Evolutionary conservation across 2,797 vertebrate species (phyloP), one percentile per base, ranked within the genome.

Genomic region (Malacoraja senta): DNA sequence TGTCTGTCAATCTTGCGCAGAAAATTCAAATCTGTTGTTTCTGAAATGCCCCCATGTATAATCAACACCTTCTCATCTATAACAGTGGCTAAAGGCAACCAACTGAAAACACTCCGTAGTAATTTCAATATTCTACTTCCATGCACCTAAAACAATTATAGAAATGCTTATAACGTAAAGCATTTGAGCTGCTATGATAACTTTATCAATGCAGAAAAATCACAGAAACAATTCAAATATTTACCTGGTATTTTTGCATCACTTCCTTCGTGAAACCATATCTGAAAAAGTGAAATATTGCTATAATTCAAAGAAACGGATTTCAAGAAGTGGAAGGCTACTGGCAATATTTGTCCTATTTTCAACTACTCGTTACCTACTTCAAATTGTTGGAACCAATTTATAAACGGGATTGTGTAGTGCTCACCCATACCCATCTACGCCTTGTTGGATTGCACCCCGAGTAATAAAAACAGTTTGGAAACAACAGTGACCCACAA

Each of bases 181-280:
- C 24, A 76, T 72, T 65, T n/a, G 65, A 32, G 15, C 12, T 24
- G 15, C 68, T 63, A 44, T 61, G 35, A 63, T 4, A 68, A 65
- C 9, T 12, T 58, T 3, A 65, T 32, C 29, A 17, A 63, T 32
- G 58, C 78, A 38, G 88, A 44, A 78, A 44, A 71, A 19, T 65
- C 17, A 93, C 79, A 93, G 72, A 8, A 65, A 71, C 65, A 29
- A 6, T n/a, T 21, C 81, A 93, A 1, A 94, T 96, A 93, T 83
- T 1, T 96, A 99, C 98, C 97, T 97, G 97, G 94, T 99, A 99
- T 96, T 99, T 99, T 74, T 96, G 96, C 96, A 98, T 97, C 76
- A 99, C 97, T 95, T 99, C 98, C 95, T 98, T 99, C 93, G 97
- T 97, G 94, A 99, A 98, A 92, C 98, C 98, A 15, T 99, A 99